Conservation (phyloP, 2,888 invertebrate genomes). For the Eupithecia tripunctaria region DNA sequence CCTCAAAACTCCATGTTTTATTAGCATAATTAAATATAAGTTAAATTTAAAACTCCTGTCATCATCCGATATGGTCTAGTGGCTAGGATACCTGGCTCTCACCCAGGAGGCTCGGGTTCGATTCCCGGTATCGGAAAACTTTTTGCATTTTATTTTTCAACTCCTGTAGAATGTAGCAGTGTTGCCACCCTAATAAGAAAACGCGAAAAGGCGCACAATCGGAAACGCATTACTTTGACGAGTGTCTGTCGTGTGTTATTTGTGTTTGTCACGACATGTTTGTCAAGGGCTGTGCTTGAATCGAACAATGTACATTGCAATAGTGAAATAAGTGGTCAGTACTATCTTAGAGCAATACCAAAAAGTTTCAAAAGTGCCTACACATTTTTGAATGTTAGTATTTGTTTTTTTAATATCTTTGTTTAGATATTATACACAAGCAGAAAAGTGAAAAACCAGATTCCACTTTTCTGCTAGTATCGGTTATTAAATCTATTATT, state of each 20-base stretch:
- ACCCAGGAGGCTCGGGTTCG: slow-evolving; percentile 87
- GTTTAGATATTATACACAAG: no score
- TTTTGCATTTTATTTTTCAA: slow-evolving; percentile 46
- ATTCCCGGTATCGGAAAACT: slow-evolving; percentile 84
- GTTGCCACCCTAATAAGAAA: slow-evolving; percentile 25
- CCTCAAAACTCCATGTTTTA: neutral
- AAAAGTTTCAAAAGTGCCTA: no score
- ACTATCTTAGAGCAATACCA: neutral
- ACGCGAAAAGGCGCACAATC: slow-evolving; percentile 59
- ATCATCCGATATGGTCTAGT: slow-evolving; percentile 85
- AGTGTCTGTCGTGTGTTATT: slow-evolving; percentile 52
- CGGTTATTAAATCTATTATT: no score
- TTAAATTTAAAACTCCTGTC: neutral
- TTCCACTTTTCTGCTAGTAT: no score
- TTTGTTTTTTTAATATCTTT: no score
- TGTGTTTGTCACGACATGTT: slow-evolving; percentile 45
- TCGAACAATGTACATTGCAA: slow-evolving; percentile 28
- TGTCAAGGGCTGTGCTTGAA: slow-evolving; percentile 43
- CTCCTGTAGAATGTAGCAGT: slow-evolving; percentile 1
- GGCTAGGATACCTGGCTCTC: slow-evolving; percentile 90
- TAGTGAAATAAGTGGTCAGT: slow-evolving; percentile 23
- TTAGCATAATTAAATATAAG: neutral
- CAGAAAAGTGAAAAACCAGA: no score
- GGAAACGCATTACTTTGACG: slow-evolving; percentile 68
- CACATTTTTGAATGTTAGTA: no score